Conservation (phyloP, 2,888 invertebrate genomes). For the Apamea sordens region DNA sequence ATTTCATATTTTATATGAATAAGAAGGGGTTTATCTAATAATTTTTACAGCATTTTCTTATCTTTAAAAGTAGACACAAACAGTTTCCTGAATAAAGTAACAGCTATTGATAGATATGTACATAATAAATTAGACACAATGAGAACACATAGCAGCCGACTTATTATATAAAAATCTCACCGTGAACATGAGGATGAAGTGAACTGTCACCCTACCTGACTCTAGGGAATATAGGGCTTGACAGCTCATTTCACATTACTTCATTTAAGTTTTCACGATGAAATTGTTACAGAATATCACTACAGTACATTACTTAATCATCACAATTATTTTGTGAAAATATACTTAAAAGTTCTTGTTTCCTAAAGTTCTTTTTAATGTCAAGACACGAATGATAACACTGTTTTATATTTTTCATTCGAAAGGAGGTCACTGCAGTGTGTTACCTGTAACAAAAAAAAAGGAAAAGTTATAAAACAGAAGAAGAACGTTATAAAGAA, state of each 20-base stretch:
- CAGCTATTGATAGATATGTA: slow-evolving; percentile 1
- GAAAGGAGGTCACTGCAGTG: slow-evolving; percentile 45
- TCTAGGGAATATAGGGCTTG: background rate
- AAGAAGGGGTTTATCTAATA: slow-evolving; percentile 11
- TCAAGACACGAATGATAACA: slow-evolving; percentile 27
- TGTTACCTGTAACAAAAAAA: slow-evolving; percentile 58
- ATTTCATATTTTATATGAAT: slow-evolving; percentile 46
- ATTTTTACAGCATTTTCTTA: slow-evolving; percentile 15
- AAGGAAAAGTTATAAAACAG: slow-evolving; percentile 20
- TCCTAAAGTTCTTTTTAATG: slow-evolving; percentile 28
- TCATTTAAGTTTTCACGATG: background rate
- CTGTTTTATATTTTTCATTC: slow-evolving; percentile 2
- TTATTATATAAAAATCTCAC: background rate
- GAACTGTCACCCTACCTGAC: background rate
- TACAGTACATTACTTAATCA: slow-evolving; percentile 9
- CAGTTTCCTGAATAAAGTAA: background rate
- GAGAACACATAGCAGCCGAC: slow-evolving; percentile 6
- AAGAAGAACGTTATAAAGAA: background rate
- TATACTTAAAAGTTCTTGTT: background rate
- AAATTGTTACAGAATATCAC: background rate
- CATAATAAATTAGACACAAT: slow-evolving; percentile 8
- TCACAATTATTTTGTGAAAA: slow-evolving; percentile 17
- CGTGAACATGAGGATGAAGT: background rate
- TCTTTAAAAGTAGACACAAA: background rate
- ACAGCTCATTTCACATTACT: background rate